Percentiles rank a stretch among this genome's conserved stretches.
These are phyloP conservation scores for Pocillopora grandis DNA, from an alignment of 92 coral and sea anemone genomes.

Conservation along the genomic window DNA sequence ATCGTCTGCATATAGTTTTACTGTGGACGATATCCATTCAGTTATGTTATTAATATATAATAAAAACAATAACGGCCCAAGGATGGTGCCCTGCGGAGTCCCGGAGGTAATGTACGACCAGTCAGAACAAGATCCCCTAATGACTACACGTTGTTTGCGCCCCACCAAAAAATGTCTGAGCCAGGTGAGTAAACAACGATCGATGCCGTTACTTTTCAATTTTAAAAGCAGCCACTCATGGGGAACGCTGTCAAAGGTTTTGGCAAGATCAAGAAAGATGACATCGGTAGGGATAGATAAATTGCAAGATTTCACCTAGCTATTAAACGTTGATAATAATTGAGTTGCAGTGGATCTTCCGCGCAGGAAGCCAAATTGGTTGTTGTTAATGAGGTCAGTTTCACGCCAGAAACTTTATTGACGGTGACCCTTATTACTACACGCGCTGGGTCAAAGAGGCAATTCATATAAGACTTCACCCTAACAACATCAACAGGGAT, in stretches of 20 bases:
- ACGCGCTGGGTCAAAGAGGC: too few relatives aligned
- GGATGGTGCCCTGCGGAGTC: slow-evolving; percentile 21
- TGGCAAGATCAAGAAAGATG: slow-evolving; percentile 14
- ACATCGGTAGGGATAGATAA: neutral
- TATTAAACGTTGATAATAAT: slow-evolving; percentile 29
- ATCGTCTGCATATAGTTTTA: slow-evolving; percentile 40
- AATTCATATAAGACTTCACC: too few relatives aligned
- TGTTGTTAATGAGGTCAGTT: slow-evolving; percentile 8
- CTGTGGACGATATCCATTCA: slow-evolving; percentile 10
- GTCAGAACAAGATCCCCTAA: slow-evolving; percentile 20
- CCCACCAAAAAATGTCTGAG: slow-evolving; percentile 3
- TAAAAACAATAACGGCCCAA: slow-evolving; percentile 17
- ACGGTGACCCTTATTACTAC: too few relatives aligned
- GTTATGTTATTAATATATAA: slow-evolving; percentile 10
- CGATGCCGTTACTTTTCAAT: slow-evolving; percentile 13
- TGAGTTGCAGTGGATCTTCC: slow-evolving; percentile 36
- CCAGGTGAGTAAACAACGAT: slow-evolving; percentile 24
- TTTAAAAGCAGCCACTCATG: slow-evolving; percentile 8
- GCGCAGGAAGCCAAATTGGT: slow-evolving; percentile 36
- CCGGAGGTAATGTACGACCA: slow-evolving; percentile 17
- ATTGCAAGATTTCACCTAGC: slow-evolving; percentile 33
- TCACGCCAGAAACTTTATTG: neutral
- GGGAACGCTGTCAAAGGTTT: slow-evolving; percentile 4
- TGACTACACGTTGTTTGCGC: slow-evolving; percentile 21
- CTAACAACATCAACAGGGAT: too few relatives aligned